phyloP scores from a whole-genome alignment of 2,888 invertebrate genomes.

The Synanthedon myopaeformis region DNA sequence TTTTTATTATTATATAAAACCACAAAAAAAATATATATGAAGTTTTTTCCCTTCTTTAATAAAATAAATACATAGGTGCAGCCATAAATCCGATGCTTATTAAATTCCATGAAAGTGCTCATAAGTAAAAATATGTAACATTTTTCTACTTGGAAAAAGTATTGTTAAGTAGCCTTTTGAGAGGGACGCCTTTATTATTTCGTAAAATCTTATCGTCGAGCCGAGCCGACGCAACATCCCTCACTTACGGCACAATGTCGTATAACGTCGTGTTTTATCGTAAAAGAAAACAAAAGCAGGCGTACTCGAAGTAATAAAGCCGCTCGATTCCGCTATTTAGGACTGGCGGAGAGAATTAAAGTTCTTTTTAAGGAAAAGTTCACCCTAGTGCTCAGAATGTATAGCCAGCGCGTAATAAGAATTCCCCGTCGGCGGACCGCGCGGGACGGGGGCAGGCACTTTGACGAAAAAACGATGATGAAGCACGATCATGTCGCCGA shows the following conservation, averaged over 20 bases:
- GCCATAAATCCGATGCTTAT: not conserved
- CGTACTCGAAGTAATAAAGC: conserved; percentile 50
- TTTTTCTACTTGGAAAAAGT: not conserved
- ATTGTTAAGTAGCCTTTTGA: conserved; percentile 5
- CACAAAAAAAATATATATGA: too few species aligned
- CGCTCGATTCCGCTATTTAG: conserved; percentile 50
- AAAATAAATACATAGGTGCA: not conserved
- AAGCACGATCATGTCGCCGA: conserved; percentile 52
- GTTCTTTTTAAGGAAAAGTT: conserved; percentile 47
- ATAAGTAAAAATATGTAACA: not conserved
- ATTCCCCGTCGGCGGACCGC: conserved; percentile 34
- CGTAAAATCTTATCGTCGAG: conserved; percentile 24
- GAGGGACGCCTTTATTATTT: conserved; percentile 18
- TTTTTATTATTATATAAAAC: too few species aligned
- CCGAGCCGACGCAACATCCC: conserved; percentile 30
- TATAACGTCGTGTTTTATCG: conserved; percentile 42
- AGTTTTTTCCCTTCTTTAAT: not conserved
- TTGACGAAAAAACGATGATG: conserved; percentile 60
- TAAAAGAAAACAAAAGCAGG: conserved; percentile 51
- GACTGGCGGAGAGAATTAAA: conserved; percentile 49
- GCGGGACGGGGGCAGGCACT: conserved; percentile 30
- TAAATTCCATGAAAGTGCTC: not conserved
- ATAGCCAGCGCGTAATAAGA: conserved; percentile 50
- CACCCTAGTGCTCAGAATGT: conserved; percentile 45
- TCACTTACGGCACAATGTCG: conserved; percentile 39